Evolutionary conservation across 2,888 invertebrate genomes (phyloP).

Genomic region (Elysia crispata): DNA sequence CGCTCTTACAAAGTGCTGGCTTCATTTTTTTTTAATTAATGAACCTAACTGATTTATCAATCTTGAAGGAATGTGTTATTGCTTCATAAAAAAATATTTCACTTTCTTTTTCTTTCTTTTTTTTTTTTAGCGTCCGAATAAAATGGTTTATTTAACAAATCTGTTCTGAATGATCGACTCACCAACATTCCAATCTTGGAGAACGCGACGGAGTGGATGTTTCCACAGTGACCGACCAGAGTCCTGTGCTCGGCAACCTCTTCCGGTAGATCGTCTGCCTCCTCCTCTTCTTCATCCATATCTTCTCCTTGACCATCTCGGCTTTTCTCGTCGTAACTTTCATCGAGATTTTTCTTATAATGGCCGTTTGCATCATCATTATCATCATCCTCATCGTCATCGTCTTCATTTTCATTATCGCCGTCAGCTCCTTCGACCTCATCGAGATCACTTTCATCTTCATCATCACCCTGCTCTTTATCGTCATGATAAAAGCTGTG

Average conservation of each 20-base stretch:
- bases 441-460: not conserved
- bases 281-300: not conserved
- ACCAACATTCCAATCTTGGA: constrained; percentile 76
- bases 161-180: no score
- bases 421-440: not conserved
- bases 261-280: not conserved
- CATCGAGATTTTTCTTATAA: not conserved
- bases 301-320: not conserved
- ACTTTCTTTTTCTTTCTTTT: no score
- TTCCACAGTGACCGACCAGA: constrained; percentile 72
- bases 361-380: not conserved
- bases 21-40: no score
- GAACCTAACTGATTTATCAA: no score
- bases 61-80: no score
- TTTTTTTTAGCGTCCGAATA: no score
- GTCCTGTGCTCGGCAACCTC: constrained; percentile 52
- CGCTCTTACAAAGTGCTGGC: no score
- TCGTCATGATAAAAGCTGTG: not conserved
- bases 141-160: no score
- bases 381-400: not conserved
- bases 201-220: constrained; percentile 73
- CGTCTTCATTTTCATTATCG: not conserved
- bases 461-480: not conserved
- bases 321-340: not conserved
- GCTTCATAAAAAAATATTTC: no score